Conservation (phyloP, 2,797 vertebrate species). For the Lerista edwardsae region DNA sequence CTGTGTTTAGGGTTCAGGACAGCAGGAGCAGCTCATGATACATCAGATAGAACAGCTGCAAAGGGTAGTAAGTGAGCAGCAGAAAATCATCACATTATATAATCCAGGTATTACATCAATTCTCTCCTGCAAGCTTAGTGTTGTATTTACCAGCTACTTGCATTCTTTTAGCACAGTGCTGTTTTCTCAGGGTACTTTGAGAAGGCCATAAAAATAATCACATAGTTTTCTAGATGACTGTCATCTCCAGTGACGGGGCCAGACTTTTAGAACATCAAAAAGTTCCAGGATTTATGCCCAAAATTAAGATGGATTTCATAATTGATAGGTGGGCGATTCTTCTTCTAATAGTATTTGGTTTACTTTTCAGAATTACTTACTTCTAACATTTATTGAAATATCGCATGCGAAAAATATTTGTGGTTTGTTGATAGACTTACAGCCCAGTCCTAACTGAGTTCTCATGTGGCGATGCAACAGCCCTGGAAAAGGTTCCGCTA, state of each 20-base stretch:
- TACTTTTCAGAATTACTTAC: not conserved
- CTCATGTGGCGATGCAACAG: no score
- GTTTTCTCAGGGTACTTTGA: not conserved
- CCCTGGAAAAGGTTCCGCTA: no score
- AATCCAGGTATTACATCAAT: slow-evolving; percentile 65
- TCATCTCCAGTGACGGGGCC: not conserved
- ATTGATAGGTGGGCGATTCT: not conserved
- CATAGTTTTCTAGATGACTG: not conserved
- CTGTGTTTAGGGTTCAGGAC: slow-evolving; percentile 46
- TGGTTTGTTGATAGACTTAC: no score
- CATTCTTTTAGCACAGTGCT: not conserved
- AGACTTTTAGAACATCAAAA: not conserved
- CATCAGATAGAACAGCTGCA: slow-evolving; percentile 75
- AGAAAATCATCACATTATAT: slow-evolving; percentile 68
- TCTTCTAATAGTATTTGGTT: not conserved
- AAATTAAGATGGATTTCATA: not conserved
- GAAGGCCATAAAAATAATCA: not conserved
- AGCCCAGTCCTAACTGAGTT: no score
- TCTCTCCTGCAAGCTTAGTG: not conserved
- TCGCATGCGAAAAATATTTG: not conserved
- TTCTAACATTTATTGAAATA: not conserved
- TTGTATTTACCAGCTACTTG: not conserved
- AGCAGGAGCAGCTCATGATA: slow-evolving; percentile 63
- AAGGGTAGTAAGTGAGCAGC: slow-evolving; percentile 75
- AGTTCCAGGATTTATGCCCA: not conserved